Base-by-base conservation (phyloP, 2,113 vertebrate genomes). In the Paracanthobrama guichenoti region DNA sequence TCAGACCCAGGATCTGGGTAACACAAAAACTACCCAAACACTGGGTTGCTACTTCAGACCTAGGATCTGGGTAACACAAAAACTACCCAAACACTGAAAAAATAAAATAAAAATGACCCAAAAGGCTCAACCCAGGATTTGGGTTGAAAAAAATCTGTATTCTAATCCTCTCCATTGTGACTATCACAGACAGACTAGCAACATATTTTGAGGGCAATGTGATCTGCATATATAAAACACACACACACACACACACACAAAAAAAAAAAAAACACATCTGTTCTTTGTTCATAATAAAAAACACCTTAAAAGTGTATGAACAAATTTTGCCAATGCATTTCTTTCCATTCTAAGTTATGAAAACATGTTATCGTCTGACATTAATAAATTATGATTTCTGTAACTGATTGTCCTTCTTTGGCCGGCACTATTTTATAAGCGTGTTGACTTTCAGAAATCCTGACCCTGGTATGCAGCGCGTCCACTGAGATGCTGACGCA, bases 401-500 rank as follows among this genome's bases (percentile, higher is more conserved):
- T 53, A 10, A 31, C 48, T 39, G 7, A 46, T 60, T n/a, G 22
- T 35, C 1, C 24, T 83, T 82, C 28, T 42, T 60, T 13, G 18
- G 39, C 31, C 11, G 3, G 11, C 14, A 57, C 20, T 71, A 73
- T 86, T 83, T 74, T 69, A 28, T 24, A 64, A 84, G 24, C 22
- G 20, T 53, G 44, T 42, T 55, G 82, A 80, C 46, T 84, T 87
- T 84, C 28, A 81, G 77, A 81, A 42, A 73, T 39, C 78, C 60
- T 71, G 53, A 69, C 81, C 24, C 66, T 67, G 44, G 73, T 35
- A 16, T 84, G 42, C 26, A 77, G 39, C 11, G 8, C n/a, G 28
- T 78, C 53, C 67, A 46, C 55, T 50, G 69, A 75, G 77, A 22
- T 11, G 4, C 53, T 67, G 71, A 84, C 69, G 35, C 44, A 80